phyloP scores from a whole-genome alignment of 2,888 invertebrate species.

The Cistogaster globosa region DNA sequence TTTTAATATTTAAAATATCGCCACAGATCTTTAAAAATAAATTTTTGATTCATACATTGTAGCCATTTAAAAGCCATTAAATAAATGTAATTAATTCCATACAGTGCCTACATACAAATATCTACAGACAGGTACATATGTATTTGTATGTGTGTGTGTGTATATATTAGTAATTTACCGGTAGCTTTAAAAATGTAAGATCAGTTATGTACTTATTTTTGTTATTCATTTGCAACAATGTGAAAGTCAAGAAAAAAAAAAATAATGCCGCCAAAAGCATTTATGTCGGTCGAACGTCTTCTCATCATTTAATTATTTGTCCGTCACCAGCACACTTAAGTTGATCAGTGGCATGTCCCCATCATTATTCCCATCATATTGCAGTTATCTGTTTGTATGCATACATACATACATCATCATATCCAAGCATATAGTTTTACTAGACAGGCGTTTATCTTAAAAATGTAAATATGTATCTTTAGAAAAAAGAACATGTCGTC shows the following conservation, averaged over 20 bases:
- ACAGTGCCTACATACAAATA: background rate
- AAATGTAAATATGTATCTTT: conserved; percentile 60
- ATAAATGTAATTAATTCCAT: conserved; percentile 54
- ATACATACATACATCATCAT: conserved; percentile 2
- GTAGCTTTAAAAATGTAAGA: conserved; percentile 19
- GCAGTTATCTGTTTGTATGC: background rate
- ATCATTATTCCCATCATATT: conserved; percentile 42
- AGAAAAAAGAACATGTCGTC: conserved; percentile 56
- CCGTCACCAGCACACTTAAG: conserved; percentile 43
- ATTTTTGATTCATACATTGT: conserved; percentile 30
- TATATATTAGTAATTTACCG: conserved; percentile 6
- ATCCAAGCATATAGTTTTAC: conserved; percentile 27
- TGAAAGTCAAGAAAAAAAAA: conserved; percentile 58
- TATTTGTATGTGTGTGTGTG: background rate
- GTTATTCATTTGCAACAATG: conserved; percentile 49
- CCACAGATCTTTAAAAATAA: conserved; percentile 1
- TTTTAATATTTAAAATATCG: background rate
- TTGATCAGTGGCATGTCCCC: conserved; percentile 19
- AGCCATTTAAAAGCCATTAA: conserved; percentile 46
- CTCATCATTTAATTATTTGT: conserved; percentile 29
- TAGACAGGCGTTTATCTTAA: conserved; percentile 67
- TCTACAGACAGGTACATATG: background rate
- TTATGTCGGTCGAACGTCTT: conserved; percentile 41
- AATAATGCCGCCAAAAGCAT: conserved; percentile 63
- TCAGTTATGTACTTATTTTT: conserved; percentile 25